Conservation (phyloP, 2,113 vertebrate species). For the Geococcyx californianus region DNA sequence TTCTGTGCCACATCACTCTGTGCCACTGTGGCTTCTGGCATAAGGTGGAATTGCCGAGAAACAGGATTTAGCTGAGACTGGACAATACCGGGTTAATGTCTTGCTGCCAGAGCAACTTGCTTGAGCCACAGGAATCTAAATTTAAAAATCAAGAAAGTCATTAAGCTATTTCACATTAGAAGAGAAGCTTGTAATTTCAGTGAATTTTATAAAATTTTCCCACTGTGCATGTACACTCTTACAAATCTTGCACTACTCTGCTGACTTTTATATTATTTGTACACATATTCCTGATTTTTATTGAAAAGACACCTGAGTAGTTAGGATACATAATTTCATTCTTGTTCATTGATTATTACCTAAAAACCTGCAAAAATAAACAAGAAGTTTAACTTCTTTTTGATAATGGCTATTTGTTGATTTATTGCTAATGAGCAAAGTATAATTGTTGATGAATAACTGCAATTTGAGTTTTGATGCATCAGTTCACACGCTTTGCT, state of each 20-base stretch:
- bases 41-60: not conserved
- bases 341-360: too few species aligned
- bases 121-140: not conserved
- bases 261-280: not conserved
- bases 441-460: constrained; percentile 9
- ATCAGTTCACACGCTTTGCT: not conserved
- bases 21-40: not conserved
- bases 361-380: not conserved
- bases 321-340: not conserved
- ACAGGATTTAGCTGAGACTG: not conserved
- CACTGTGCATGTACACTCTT: not conserved
- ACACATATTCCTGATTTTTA: not conserved
- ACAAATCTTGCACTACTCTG: not conserved
- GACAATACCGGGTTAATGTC: not conserved
- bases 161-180: not conserved
- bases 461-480: constrained; percentile 13
- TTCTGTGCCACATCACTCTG: not conserved
- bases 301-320: not conserved
- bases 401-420: not conserved
- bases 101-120: not conserved
- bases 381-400: not conserved
- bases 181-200: not conserved
- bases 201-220: not conserved
- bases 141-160: not conserved
- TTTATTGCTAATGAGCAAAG: not conserved